Evolutionary conservation across 2,797 vertebrate genomes (phyloP).

Genomic region (Malurus splendens): DNA sequence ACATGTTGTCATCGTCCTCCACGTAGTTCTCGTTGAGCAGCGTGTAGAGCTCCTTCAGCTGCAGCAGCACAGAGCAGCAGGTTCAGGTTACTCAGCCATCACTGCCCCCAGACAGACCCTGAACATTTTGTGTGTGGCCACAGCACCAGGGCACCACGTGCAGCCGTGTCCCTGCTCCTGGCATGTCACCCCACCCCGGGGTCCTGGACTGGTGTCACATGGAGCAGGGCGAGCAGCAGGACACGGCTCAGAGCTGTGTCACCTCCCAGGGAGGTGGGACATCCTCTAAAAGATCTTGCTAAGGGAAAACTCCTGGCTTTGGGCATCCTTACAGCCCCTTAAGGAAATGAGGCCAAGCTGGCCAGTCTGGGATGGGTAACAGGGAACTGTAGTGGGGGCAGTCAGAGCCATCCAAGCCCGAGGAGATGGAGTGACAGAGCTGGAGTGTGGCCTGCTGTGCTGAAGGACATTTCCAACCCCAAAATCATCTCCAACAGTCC

Average conservation of each 20-base stretch:
- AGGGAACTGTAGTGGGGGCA: not conserved
- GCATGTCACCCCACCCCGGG: rapidly evolving
- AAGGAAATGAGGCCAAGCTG: not conserved
- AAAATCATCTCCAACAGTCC: not conserved
- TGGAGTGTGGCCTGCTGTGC: not conserved
- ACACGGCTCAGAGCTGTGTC: not conserved
- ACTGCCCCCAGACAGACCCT: not conserved
- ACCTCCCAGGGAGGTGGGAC: not conserved
- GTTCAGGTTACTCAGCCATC: not conserved
- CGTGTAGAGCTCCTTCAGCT: conserved; percentile 97
- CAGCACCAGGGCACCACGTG: rapidly evolving
- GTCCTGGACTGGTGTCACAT: not conserved
- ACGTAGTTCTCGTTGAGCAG: conserved; percentile 98
- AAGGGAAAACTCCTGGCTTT: not conserved
- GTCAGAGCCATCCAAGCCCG: not conserved
- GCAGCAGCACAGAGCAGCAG: not conserved
- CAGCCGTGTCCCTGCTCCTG: rapidly evolving
- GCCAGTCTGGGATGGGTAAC: not conserved
- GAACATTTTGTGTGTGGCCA: not conserved
- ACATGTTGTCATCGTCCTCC: conserved; percentile 99
- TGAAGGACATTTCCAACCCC: rapidly evolving
- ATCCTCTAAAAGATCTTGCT: not conserved
- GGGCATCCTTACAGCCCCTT: not conserved
- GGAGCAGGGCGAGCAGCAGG: not conserved
- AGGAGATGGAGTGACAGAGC: not conserved